Conservation (phyloP, 1,140 invertebrate species). For the Bradysia coprophila region DNA sequence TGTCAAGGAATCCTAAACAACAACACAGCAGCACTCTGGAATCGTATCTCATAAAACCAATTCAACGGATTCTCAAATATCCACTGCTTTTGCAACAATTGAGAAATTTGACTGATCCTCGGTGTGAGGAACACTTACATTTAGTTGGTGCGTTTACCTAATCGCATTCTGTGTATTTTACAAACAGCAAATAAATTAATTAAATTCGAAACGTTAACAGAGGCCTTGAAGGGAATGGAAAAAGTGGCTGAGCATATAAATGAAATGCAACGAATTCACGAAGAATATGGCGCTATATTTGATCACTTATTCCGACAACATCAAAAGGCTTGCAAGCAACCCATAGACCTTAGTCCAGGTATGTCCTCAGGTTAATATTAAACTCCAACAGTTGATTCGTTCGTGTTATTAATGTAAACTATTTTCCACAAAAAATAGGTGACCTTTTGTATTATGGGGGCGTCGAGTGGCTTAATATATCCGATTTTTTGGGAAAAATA, state of each 20-base stretch:
- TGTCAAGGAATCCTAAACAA: slow-evolving; percentile 81
- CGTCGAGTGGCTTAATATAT: slow-evolving; percentile 94
- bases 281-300: slow-evolving; percentile 97
- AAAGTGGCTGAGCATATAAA: slow-evolving; percentile 99
- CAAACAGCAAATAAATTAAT: no score
- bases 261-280: slow-evolving; percentile 98
- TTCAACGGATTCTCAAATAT: slow-evolving; percentile 96
- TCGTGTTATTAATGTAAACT: no score
- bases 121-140: slow-evolving; percentile 84
- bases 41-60: slow-evolving; percentile 97
- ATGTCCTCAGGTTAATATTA: slow-evolving; percentile 3
- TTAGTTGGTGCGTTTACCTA: slow-evolving; percentile 50
- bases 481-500: slow-evolving; percentile 88
- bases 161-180: not conserved
- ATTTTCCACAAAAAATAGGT: no score
- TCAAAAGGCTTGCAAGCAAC: slow-evolving; percentile 85
- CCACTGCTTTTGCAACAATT: slow-evolving; percentile 89
- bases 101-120: slow-evolving; percentile 77
- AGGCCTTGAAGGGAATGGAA: slow-evolving; percentile 90
- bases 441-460: slow-evolving; percentile 94
- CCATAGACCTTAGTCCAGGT: slow-evolving; percentile 85
- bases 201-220: slow-evolving; percentile 33
- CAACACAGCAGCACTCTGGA: slow-evolving; percentile 93
- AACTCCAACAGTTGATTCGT: no score
- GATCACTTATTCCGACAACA: slow-evolving; percentile 89